Conservation (phyloP, 2,888 invertebrate species). For the Clivina fossor region DNA sequence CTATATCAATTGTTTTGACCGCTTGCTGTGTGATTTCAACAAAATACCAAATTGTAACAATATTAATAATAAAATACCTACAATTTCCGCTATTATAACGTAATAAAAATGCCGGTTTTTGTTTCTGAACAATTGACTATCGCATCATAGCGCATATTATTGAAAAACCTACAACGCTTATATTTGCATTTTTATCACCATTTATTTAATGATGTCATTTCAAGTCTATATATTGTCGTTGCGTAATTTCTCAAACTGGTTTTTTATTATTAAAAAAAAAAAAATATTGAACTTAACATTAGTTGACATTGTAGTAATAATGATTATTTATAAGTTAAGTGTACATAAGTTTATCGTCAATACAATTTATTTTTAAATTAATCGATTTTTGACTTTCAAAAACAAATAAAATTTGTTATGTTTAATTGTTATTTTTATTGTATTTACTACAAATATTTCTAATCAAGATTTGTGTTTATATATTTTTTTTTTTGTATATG, state of each 20-base stretch:
- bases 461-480: too few relatives aligned
- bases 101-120: not conserved
- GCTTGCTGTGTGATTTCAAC: not conserved
- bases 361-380: too few relatives aligned
- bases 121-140: slow-evolving; percentile 14
- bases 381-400: too few relatives aligned
- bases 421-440: too few relatives aligned
- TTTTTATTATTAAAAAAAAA: too few relatives aligned
- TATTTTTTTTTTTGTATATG: too few relatives aligned
- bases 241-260: slow-evolving; percentile 10
- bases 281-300: not conserved
- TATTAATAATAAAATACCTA: not conserved
- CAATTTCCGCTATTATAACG: not conserved
- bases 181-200: slow-evolving; percentile 29
- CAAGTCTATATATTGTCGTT: slow-evolving; percentile 17
- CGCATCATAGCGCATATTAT: slow-evolving; percentile 9
- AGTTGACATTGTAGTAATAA: not conserved
- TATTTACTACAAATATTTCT: too few relatives aligned
- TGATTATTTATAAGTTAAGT: too few relatives aligned
- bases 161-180: slow-evolving; percentile 11
- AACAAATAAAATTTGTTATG: too few relatives aligned
- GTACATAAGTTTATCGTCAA: too few relatives aligned
- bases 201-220: slow-evolving; percentile 22
- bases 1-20: not conserved
- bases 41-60: not conserved